A percentile compares a stretch with the other conserved stretches of the same genome.
Conservation (phyloP, 2,888 invertebrate species). For the Piscicola geometra region DNA sequence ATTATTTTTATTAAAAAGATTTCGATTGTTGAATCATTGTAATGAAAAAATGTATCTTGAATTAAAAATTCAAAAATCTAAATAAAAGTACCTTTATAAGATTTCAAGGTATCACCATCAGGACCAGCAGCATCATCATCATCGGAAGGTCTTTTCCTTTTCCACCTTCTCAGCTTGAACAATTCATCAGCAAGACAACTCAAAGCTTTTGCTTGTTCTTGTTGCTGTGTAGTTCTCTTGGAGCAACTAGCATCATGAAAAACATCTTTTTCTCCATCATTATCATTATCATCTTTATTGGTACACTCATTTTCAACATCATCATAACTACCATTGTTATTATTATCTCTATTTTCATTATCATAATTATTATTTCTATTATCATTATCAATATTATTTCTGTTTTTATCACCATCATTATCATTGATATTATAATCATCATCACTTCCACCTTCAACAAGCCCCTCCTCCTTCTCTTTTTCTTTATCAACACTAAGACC, state of each 20-base stretch:
- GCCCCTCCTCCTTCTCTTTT: neutral
- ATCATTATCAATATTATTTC: conserved; percentile 4
- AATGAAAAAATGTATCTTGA: too few relatives aligned
- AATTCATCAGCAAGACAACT: neutral
- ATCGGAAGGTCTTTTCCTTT: neutral
- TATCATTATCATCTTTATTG: neutral
- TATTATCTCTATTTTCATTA: conserved; percentile 22
- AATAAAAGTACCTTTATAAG: too few relatives aligned
- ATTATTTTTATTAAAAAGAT: neutral
- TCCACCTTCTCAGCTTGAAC: neutral
- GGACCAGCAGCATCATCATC: neutral
- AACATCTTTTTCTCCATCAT: neutral
- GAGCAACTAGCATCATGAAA: too few relatives aligned
- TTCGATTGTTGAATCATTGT: neutral
- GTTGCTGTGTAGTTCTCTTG: too few relatives aligned
- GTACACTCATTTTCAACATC: conserved; percentile 9
- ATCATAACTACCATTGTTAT: conserved; percentile 5
- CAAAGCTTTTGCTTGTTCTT: too few relatives aligned
- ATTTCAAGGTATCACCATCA: too few relatives aligned
- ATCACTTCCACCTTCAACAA: neutral
- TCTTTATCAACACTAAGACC: neutral
- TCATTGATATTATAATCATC: conserved; percentile 11
- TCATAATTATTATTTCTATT: conserved; percentile 15
- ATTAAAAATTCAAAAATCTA: too few relatives aligned
- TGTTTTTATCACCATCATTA: conserved; percentile 14